These are phyloP conservation scores for Acleris emargana DNA, from an alignment of 2,888 invertebrate genomes.

Conservation along the genomic window DNA sequence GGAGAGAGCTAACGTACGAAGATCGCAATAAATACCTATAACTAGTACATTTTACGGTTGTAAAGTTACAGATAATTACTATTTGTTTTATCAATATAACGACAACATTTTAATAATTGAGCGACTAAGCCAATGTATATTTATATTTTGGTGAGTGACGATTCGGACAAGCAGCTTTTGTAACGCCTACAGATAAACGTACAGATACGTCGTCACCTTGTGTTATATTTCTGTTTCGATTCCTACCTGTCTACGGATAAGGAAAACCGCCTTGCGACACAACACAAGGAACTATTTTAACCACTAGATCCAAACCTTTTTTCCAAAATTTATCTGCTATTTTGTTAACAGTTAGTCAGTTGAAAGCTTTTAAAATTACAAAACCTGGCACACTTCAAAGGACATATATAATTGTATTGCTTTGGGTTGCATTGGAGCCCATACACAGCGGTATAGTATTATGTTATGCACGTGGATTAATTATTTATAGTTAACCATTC, in stretches of 20 bases:
- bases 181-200: constrained; percentile 54
- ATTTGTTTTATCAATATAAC: background rate
- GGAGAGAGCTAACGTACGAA: too few species aligned
- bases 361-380: background rate
- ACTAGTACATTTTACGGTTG: background rate
- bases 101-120: background rate
- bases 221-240: constrained; percentile 54
- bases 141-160: constrained; percentile 22
- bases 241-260: constrained; percentile 24
- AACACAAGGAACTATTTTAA: background rate
- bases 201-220: constrained; percentile 60
- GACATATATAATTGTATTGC: background rate
- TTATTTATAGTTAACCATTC: too few species aligned
- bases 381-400: constrained; percentile 10
- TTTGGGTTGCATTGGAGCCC: too few species aligned
- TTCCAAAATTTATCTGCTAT: too few species aligned
- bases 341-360: too few species aligned
- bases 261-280: constrained; percentile 18
- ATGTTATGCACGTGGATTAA: too few species aligned
- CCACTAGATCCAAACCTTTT: background rate
- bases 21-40: too few species aligned
- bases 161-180: constrained; percentile 34
- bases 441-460: too few species aligned
- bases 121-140: background rate
- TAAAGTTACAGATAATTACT: too few species aligned